A percentile compares a stretch with the other conserved stretches of the same genome.
These are phyloP conservation scores for Phaenicophaeus curvirostris DNA, from an alignment of 2,797 vertebrate species.

Conservation along the genomic window DNA sequence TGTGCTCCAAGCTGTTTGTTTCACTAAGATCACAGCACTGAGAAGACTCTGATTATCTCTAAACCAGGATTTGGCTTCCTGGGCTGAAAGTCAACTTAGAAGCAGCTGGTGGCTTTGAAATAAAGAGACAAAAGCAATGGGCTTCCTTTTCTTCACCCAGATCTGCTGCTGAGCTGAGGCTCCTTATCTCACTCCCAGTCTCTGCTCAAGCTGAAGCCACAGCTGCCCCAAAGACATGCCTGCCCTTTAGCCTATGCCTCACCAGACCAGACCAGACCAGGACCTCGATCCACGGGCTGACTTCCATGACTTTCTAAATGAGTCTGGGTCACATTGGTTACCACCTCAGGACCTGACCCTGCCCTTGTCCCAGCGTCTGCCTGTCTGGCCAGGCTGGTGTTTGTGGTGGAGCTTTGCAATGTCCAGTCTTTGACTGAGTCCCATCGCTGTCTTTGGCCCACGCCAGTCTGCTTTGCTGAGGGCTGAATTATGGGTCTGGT, in stretches of 20 bases:
- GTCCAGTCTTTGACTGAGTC: not conserved
- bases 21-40: not conserved
- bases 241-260: not conserved
- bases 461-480: not conserved
- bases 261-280: too few relatives aligned
- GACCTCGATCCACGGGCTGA: not conserved
- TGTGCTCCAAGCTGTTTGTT: not conserved
- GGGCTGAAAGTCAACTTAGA: not conserved
- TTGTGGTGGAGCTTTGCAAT: not conserved
- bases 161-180: not conserved
- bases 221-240: not conserved
- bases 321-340: not conserved
- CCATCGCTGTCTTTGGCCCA: too few relatives aligned
- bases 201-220: not conserved
- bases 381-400: not conserved
- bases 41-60: not conserved
- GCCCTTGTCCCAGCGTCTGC: not conserved
- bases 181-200: accelerated
- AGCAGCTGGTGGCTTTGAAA: not conserved
- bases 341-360: not conserved
- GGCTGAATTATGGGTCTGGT: not conserved
- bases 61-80: not conserved
- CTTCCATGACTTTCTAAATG: not conserved
- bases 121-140: not conserved
- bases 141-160: not conserved